A percentile compares a stretch with the other conserved stretches of the same genome.
Evolutionary conservation across 2,888 invertebrate genomes (phyloP).

Genomic region (Neocrepidodera transversa): DNA sequence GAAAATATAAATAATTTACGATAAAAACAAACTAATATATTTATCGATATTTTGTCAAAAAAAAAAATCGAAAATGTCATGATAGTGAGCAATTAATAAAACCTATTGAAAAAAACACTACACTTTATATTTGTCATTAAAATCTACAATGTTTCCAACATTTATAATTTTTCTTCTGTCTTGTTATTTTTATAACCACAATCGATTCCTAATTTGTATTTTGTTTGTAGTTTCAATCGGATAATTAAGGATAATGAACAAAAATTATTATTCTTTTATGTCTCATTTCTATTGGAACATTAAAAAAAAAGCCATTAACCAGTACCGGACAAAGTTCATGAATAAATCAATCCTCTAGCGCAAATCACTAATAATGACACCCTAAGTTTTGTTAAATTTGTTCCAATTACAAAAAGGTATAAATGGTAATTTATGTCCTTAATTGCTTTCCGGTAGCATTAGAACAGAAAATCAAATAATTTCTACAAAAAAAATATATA

Average conservation of each 20-base stretch:
- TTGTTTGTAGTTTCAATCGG: constrained; percentile 10
- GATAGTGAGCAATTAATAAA: too few species aligned
- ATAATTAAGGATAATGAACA: constrained; percentile 17
- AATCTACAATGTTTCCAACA: background rate
- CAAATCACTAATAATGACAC: constrained; percentile 28
- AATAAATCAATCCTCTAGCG: constrained; percentile 23
- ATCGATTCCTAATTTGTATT: constrained; percentile 15
- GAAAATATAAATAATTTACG: too few species aligned
- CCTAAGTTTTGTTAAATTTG: constrained; percentile 24
- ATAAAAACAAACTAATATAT: too few species aligned
- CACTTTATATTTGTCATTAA: constrained; percentile 4
- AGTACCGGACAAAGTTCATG: constrained; percentile 17
- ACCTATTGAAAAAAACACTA: too few species aligned
- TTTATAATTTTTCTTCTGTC: background rate
- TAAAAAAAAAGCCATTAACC: constrained; percentile 16
- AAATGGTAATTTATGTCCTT: constrained; percentile 20
- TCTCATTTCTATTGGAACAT: constrained; percentile 9
- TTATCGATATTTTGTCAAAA: too few species aligned
- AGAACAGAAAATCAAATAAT: constrained; percentile 13
- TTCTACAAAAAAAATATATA: constrained; percentile 12
- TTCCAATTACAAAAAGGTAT: constrained; percentile 24
- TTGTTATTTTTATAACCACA: background rate
- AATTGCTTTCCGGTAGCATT: constrained; percentile 18
- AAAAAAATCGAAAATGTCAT: too few species aligned
- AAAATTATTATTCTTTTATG: constrained; percentile 18